Evolutionary conservation across 2,888 invertebrate species (phyloP).

Genomic region (Sinopyrophorus schimmeli): DNA sequence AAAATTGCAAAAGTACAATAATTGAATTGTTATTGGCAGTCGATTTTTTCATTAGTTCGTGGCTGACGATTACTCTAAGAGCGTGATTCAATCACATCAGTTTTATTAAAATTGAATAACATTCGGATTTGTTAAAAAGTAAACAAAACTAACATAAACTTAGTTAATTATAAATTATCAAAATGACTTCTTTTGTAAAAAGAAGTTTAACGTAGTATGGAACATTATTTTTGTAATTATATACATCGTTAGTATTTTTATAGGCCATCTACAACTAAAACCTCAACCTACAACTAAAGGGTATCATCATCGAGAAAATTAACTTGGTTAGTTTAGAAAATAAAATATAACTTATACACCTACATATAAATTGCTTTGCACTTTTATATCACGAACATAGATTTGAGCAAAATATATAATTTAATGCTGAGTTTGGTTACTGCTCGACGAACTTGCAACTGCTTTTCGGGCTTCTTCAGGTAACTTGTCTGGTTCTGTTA

Average conservation of each 20-base stretch:
- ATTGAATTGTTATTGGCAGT: no score
- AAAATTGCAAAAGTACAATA: no score
- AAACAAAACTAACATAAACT: no score
- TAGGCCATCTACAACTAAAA: slow-evolving; percentile 8
- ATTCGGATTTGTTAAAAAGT: no score
- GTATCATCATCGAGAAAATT: not conserved
- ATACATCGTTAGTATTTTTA: no score
- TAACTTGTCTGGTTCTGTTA: slow-evolving; percentile 84
- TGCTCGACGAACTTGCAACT: slow-evolving; percentile 16
- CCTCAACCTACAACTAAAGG: slow-evolving; percentile 10
- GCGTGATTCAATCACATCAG: no score
- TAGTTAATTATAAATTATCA: no score
- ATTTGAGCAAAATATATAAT: slow-evolving; percentile 26
- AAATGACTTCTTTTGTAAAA: no score
- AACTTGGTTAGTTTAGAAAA: slow-evolving; percentile 15
- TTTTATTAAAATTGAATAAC: no score
- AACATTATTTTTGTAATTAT: no score
- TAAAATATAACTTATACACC: slow-evolving; percentile 12
- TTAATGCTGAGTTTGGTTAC: slow-evolving; percentile 27
- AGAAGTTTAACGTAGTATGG: slow-evolving; percentile 1
- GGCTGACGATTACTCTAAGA: no score
- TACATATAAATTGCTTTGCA: slow-evolving; percentile 26
- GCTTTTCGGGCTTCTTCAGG: slow-evolving; percentile 74
- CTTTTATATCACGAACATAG: slow-evolving; percentile 28
- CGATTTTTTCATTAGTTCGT: no score